These are phyloP conservation scores for Anastrepha ludens DNA, from an alignment of 1,140 invertebrate species.

Conservation along the genomic window DNA sequence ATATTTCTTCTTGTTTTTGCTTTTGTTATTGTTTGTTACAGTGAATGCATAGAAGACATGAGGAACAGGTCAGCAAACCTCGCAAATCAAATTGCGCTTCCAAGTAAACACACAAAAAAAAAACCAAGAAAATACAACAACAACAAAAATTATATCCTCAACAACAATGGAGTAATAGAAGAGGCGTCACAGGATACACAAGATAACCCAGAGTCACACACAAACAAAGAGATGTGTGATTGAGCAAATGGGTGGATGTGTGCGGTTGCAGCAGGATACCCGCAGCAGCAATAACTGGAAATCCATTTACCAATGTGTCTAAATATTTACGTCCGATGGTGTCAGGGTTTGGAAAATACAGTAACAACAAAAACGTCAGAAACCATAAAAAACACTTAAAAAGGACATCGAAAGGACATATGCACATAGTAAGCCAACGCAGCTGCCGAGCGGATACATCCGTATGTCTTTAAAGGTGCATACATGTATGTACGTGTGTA, in stretches of 20 bases:
- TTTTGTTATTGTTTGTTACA: not conserved
- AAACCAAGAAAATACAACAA: not conserved
- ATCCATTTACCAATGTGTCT: constrained; percentile 33
- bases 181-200: not conserved
- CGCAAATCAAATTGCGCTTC: constrained; percentile 53
- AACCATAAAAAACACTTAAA: constrained; percentile 11
- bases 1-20: not conserved
- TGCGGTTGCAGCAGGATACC: constrained; percentile 4
- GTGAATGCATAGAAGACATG: not conserved
- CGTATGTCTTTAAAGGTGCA: not conserved
- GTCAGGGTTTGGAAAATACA: constrained; percentile 39
- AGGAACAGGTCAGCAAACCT: constrained; percentile 51
- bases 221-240: not conserved
- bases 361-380: not conserved
- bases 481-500: not conserved
- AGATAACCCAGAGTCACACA: constrained; percentile 21
- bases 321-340: constrained; percentile 52
- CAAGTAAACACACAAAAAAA: constrained; percentile 4
- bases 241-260: constrained; percentile 3
- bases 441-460: not conserved
- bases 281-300: constrained; percentile 40
- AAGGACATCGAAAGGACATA: not conserved
- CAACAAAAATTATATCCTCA: not conserved
- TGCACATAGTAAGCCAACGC: not conserved
- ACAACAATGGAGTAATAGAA: constrained; percentile 32